Evolutionary conservation across 2,888 invertebrate genomes (phyloP), one percentile per base, ranked within the genome.

Genomic region (Chrysotoxum bicinctum): DNA sequence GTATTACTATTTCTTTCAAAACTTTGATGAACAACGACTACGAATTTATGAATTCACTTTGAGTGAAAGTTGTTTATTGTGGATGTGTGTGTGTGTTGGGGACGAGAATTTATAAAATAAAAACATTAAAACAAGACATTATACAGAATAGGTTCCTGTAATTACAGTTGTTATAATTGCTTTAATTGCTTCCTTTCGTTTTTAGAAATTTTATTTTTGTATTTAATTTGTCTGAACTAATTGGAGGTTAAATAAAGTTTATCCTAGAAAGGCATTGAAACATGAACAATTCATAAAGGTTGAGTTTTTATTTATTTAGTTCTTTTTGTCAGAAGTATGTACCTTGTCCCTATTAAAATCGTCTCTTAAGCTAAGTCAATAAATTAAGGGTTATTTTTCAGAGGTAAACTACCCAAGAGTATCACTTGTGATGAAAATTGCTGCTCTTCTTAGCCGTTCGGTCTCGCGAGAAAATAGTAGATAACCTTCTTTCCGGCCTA

Each of bases 181-280:
- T 58, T 58, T 58, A 58, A 58, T 58, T 37, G 14, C 56, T 35
- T 58, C 56, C 56, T 58, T 58, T 58, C 19, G 32, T 32, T 58
- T 58, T 58, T 35, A 14, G 21, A 21, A 58, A 35, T 21, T 19
- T 35, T 5, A 16, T 58, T 35, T 32, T 35, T 56, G 2, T 40
- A 40, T 40, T 12, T 56, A 9, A 2, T 30, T 30, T 52, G 2
- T 8, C 26, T 52, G 26, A 9, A 26, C 26, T 52, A 30, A 52
- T 52, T 52, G 30, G 52, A 52, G 26, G 26, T 52, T 52, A 9
- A n/a, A 1, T 52, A 16, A 1, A n/a, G n/a, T n/a, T 5, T 16
- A 9, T 16, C 4, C 1, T 5, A 30, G 30, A 30, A 26, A 52
- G 4, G 26, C 3, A 52, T 9, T 9, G 9, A 4, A 52, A 52